A percentile compares a stretch with the other conserved stretches of the same genome.
phyloP scores from a whole-genome alignment of 2,888 invertebrate species.

The Eilema caniola region DNA sequence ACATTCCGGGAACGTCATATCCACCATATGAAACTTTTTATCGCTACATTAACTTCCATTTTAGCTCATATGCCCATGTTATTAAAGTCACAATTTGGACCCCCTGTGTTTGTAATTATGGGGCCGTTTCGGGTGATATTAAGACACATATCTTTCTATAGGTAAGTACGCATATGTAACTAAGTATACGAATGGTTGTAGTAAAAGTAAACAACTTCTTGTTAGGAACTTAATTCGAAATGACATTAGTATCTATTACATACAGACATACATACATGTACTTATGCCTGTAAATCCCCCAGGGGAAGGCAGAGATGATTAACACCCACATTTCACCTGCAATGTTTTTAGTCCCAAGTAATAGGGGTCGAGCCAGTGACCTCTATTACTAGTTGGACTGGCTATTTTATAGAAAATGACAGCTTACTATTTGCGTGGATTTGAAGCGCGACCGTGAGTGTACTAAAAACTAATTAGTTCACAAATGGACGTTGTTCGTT shows the following conservation, averaged over 20 bases:
- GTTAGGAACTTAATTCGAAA: neutral
- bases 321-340: no score
- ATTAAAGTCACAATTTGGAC: constrained; percentile 64
- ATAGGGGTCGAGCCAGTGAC: no score
- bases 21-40: constrained; percentile 67
- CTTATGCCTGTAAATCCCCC: no score
- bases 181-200: neutral
- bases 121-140: constrained; percentile 38
- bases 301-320: no score
- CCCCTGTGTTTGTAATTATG: constrained; percentile 51
- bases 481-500: no score
- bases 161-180: neutral
- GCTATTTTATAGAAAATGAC: no score
- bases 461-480: no score
- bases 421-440: no score
- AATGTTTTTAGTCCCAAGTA: no score
- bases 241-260: neutral
- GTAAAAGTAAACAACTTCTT: neutral
- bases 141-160: constrained; percentile 38
- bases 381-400: no score
- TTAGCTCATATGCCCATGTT: constrained; percentile 55
- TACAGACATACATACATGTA: no score
- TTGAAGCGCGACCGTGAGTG: no score
- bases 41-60: constrained; percentile 64
- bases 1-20: constrained; percentile 62